A percentile compares a stretch with the other conserved stretches of the same genome.
Conservation (phyloP, 2,888 invertebrate species). For the Ochropleura leucogaster region DNA sequence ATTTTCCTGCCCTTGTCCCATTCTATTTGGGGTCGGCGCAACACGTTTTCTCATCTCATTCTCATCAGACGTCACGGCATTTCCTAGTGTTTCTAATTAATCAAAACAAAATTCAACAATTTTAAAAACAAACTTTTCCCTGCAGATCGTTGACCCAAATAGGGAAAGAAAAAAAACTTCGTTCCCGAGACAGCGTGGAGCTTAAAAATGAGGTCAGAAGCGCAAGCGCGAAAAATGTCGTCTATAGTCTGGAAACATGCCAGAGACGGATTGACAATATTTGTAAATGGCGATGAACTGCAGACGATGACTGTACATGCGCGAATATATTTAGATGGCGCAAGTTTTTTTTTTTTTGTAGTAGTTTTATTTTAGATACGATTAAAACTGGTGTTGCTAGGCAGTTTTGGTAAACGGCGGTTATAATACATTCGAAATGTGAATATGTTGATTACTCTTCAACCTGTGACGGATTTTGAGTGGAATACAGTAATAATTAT, state of each 20-base stretch:
- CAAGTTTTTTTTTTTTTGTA: slow-evolving; percentile 57
- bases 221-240: slow-evolving; percentile 84
- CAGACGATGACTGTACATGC: slow-evolving; percentile 68
- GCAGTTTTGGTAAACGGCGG: neutral
- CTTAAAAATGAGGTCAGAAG: slow-evolving; percentile 79
- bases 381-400: slow-evolving; percentile 32
- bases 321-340: slow-evolving; percentile 66
- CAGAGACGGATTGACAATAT: slow-evolving; percentile 73
- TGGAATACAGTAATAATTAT: neutral
- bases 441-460: neutral
- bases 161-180: slow-evolving; percentile 58
- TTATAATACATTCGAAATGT: neutral
- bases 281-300: slow-evolving; percentile 80
- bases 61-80: too few relatives aligned
- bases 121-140: slow-evolving; percentile 2
- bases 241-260: slow-evolving; percentile 77
- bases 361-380: slow-evolving; percentile 48
- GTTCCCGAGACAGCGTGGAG: slow-evolving; percentile 81
- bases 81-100: neutral
- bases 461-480: neutral
- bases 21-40: too few relatives aligned
- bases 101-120: neutral
- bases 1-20: too few relatives aligned
- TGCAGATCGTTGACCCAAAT: slow-evolving; percentile 69
- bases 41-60: too few relatives aligned